Evolutionary conservation across 23 tunicate species (phyloP).

Genomic region (Halocynthia roretzi): DNA sequence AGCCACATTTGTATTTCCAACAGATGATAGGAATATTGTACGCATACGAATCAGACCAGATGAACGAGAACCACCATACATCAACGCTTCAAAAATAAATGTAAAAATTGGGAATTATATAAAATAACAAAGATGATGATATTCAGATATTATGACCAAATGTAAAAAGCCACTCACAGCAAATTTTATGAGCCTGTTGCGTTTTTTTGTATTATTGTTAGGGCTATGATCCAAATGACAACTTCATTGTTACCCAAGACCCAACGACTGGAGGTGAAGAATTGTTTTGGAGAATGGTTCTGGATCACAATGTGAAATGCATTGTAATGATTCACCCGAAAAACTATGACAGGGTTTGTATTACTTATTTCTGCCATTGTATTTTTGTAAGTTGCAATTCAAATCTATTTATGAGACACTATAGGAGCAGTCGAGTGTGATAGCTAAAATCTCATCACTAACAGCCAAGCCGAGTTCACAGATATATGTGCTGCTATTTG

Average conservation of each 20-base stretch:
- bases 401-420: no score
- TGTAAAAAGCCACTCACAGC: no score
- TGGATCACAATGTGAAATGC: constrained; percentile 22
- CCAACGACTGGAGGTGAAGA: constrained; percentile 16
- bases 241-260: constrained; percentile 14
- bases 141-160: no score
- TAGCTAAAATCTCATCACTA: no score
- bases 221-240: constrained; percentile 16
- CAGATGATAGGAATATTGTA: constrained; percentile 21
- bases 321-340: constrained; percentile 10
- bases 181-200: no score
- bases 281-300: constrained; percentile 24
- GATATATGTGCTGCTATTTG: no score
- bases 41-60: constrained; percentile 24
- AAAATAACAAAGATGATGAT: no score
- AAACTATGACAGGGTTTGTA: no score
- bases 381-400: no score
- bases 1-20: neutral
- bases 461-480: no score
- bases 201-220: neutral
- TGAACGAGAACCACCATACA: constrained; percentile 8
- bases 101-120: neutral
- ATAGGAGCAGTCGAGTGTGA: no score
- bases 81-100: constrained; percentile 3
- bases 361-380: no score